These are phyloP conservation scores for Anoplophora glabripennis DNA, from an alignment of 1,140 invertebrate species.

Conservation along the genomic window DNA sequence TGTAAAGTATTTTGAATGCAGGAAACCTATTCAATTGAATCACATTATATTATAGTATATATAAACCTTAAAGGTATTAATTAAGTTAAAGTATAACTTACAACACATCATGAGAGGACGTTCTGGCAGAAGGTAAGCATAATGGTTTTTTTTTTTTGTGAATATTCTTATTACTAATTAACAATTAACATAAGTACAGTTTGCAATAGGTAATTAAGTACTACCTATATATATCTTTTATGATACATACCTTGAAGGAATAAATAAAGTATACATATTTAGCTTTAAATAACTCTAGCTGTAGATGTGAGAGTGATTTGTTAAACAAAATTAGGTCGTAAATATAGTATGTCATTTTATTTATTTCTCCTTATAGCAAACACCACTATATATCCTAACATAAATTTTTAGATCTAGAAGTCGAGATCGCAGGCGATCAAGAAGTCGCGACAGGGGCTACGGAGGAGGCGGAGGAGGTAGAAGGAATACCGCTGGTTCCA, in stretches of 20 bases:
- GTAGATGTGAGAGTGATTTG: not conserved
- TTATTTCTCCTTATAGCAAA: constrained; percentile 5
- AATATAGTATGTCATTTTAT: not conserved
- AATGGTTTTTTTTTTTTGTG: constrained; percentile 1
- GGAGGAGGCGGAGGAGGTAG: constrained; percentile 53
- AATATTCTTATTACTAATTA: not conserved
- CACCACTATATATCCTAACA: constrained; percentile 1
- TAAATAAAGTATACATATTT: not conserved
- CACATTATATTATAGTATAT: no score
- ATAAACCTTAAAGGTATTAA: no score
- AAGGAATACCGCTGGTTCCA: constrained; percentile 53
- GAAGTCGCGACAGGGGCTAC: constrained; percentile 45
- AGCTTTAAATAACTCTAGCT: no score
- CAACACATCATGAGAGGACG: not conserved
- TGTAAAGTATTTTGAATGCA: no score
- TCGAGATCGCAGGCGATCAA: constrained; percentile 30
- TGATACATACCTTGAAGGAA: not conserved
- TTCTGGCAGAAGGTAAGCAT: not conserved
- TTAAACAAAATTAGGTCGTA: not conserved
- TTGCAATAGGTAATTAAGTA: not conserved
- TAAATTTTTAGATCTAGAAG: constrained; percentile 33
- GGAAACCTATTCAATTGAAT: no score
- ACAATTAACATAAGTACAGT: not conserved
- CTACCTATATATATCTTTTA: not conserved
- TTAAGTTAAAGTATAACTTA: no score